Evolutionary conservation across 2,888 invertebrate species (phyloP), one percentile per base, ranked within the genome.

Genomic region (Cantharis rustica): DNA sequence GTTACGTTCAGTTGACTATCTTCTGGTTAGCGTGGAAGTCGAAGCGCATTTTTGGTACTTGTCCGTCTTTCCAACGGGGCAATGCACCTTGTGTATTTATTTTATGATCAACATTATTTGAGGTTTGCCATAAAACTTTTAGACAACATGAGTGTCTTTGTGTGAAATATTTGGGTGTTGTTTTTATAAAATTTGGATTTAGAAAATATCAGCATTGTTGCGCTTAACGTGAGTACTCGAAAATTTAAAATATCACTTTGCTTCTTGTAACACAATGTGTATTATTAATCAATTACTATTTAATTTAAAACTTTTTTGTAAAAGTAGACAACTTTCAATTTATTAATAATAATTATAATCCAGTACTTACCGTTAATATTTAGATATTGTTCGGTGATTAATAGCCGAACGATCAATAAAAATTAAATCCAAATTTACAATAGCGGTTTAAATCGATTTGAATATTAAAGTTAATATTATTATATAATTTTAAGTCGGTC

Each of bases 11-110:
- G 64, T 66, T 66, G 64, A 20, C 17, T 66, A 66, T 66, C 64
- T 66, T 66, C 64, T 66, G 7, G 17, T 66, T 23, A 66, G 64
- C 23, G 64, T 66, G 64, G 64, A 66, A 66, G 64, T 66, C 64
- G 64, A 66, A n/a, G 64, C 23, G 17, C 64, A 66, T 66, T 66
- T 66, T 66, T 15, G 64, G 64, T 66, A 66, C 64, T 66, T 23
- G 16, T 66, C 16, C 64, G 64, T 66, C 64, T 20, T 20, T 66
- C 3, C n/a, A 20, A 66, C 64, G 23, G 64, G 17, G 64, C 64
- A 66, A 66, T 66, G 64, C 23, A 66, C 64, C n/a, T 63, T 66
- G 47, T 47, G 16, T 20, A 66, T 66, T 66, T 23, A 66, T 63
- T 63, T 17, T 63, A 23, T 66, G 20, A 66, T 20, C 13, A 20